A percentile compares a stretch with the other conserved stretches of the same genome.
Conservation (phyloP, 2,113 vertebrate genomes). For the Dolichallabes microphthalmus region DNA sequence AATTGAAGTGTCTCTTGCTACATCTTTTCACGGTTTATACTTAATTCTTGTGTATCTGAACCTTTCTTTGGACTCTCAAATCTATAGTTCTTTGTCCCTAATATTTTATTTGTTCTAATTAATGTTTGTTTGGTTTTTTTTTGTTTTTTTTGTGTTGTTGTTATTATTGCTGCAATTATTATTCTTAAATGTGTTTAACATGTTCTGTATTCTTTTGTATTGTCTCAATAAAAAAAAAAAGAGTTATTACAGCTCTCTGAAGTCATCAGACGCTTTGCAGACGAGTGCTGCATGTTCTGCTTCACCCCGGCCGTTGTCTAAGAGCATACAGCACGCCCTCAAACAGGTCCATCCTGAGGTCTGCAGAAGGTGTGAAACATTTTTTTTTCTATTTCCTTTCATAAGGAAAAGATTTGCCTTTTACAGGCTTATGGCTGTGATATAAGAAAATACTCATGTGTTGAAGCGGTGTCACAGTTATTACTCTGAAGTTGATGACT, state of each 20-base stretch:
- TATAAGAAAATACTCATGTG: not conserved
- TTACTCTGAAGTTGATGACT: not conserved
- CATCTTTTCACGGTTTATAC: too few relatives aligned
- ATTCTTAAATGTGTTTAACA: too few relatives aligned
- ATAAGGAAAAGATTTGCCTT: not conserved
- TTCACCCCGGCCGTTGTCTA: slow-evolving; percentile 6
- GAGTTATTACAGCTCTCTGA: slow-evolving; percentile 69
- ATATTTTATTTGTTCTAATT: too few relatives aligned
- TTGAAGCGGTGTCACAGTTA: not conserved
- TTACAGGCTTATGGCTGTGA: not conserved
- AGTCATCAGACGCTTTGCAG: slow-evolving; percentile 64
- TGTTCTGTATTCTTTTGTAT: too few relatives aligned
- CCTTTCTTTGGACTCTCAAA: too few relatives aligned
- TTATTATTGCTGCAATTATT: too few relatives aligned
- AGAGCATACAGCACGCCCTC: slow-evolving; percentile 62
- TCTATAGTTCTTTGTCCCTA: too few relatives aligned
- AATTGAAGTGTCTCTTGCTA: too few relatives aligned
- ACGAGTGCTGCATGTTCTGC: slow-evolving; percentile 64
- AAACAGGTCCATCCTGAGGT: slow-evolving; percentile 70
- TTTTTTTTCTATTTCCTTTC: not conserved
- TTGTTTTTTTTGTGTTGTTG: too few relatives aligned
- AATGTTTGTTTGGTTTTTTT: too few relatives aligned
- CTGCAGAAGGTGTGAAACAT: slow-evolving; percentile 55
- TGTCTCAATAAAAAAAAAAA: too few relatives aligned
- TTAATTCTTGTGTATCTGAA: too few relatives aligned